Conservation (phyloP, 2,797 vertebrate species). For the Poeciliopsis infans region DNA sequence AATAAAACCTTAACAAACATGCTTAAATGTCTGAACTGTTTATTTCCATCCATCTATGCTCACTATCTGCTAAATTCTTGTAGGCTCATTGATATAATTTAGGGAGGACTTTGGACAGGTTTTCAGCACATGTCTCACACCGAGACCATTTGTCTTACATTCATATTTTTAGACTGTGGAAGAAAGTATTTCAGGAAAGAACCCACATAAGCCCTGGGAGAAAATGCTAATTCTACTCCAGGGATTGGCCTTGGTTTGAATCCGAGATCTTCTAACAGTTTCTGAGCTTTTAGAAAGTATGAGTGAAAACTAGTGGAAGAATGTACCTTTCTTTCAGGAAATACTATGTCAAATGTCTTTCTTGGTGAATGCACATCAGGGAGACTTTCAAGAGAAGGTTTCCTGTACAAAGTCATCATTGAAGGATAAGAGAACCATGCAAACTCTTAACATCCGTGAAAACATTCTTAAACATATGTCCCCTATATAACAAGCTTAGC, state of each 20-base stretch:
- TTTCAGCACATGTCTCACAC: neutral
- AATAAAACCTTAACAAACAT: neutral
- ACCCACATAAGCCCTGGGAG: neutral
- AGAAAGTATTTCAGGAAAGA: neutral
- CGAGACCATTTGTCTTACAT: neutral
- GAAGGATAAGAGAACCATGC: neutral
- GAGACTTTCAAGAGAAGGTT: conserved; percentile 58
- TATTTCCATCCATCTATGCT: neutral
- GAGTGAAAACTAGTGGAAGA: neutral
- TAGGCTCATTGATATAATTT: neutral
- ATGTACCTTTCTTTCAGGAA: conserved; percentile 69
- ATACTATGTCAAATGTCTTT: conserved; percentile 14
- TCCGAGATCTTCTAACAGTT: neutral
- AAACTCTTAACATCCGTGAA: neutral
- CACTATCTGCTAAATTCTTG: neutral
- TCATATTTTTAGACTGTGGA: neutral
- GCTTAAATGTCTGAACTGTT: neutral
- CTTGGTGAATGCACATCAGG: conserved; percentile 47
- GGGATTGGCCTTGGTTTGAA: neutral
- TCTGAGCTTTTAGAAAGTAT: neutral
- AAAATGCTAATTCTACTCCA: neutral
- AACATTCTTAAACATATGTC: neutral
- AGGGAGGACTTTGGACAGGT: neutral
- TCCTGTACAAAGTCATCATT: conserved; percentile 57
- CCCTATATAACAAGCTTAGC: neutral